Base-by-base conservation (phyloP, 2,888 invertebrate genomes). In the Sphaeridia pumilis region DNA sequence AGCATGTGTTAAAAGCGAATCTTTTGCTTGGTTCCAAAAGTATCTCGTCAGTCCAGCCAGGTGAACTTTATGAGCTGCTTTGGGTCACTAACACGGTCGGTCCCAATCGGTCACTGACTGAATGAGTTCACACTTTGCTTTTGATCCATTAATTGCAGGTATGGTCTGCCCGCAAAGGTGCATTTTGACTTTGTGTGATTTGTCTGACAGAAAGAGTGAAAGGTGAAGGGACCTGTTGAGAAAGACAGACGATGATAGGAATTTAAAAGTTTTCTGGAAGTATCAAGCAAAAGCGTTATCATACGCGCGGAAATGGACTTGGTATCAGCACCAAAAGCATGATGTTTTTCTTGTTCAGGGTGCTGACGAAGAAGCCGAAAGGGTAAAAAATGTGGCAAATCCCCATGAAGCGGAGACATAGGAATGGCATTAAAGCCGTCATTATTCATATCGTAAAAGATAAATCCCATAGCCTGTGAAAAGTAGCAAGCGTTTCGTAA, bases 311-410 rank as follows among this genome's bases (percentile, higher is more conserved):
- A n/a, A n/a, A n/a, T n/a, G n/a, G n/a, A n/a, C n/a, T n/a, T n/a
- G n/a, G n/a, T n/a, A n/a, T n/a, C n/a, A n/a, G n/a, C n/a, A n/a
- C n/a, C n/a, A n/a, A n/a, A n/a, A n/a, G n/a, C n/a, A n/a, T n/a
- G n/a, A n/a, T n/a, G n/a, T n/a, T n/a, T n/a, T n/a, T n/a, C n/a
- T n/a, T n/a, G n/a, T n/a, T n/a, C n/a, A n/a, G n/a, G n/a, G n/a
- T n/a, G n/a, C n/a, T n/a, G n/a, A n/a, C n/a, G n/a, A 10, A 7
- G 14, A 31, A 31, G 31, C 31, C 31, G 14, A 31, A 31, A 31
- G 14, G 10, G 31, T 31, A 38, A 38, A 38, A 38, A 38, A 38
- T 38, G 17, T 38, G 38, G 17, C 38, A 38, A 38, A 38, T 31
- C 17, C 17, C 7, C 12, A n/a, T n/a, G n/a, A n/a, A n/a, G n/a